phyloP scores from a whole-genome alignment of 2,888 invertebrate genomes.

The Steinernema carpocapsae region DNA sequence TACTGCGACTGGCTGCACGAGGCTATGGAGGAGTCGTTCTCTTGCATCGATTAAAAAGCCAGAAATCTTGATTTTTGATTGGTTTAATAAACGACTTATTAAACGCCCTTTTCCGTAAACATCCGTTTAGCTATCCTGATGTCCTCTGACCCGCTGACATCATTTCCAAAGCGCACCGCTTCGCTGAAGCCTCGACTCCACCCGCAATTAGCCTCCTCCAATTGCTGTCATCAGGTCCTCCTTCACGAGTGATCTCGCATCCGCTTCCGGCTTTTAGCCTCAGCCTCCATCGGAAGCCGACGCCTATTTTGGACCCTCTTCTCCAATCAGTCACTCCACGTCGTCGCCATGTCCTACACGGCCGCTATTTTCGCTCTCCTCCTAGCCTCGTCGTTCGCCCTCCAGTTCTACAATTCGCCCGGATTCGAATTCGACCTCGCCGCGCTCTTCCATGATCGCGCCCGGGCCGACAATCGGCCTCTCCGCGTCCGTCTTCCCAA shows the following conservation, averaged over 20 bases:
- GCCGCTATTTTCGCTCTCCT: constrained; percentile 9
- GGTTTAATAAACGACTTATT: too few species aligned
- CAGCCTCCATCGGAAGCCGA: not conserved
- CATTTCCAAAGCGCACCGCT: too few species aligned
- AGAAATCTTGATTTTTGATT: not conserved
- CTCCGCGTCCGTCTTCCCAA: constrained; percentile 18
- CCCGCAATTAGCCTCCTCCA: too few species aligned
- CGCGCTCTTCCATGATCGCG: too few species aligned
- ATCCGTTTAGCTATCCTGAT: too few species aligned
- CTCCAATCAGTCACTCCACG: not conserved
- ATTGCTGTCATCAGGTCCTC: too few species aligned
- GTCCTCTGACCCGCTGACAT: too few species aligned
- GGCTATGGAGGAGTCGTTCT: not conserved
- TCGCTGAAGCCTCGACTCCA: too few species aligned
- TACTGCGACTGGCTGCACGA: constrained; percentile 1
- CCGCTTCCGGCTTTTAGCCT: constrained; percentile 26
- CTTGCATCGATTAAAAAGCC: not conserved
- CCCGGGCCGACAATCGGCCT: not conserved
- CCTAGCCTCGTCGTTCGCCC: not conserved
- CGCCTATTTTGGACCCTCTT: not conserved
- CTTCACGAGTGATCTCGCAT: not conserved
- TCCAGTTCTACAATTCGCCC: not conserved
- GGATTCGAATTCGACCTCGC: not conserved
- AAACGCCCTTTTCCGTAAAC: too few species aligned
- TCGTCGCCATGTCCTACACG: not conserved